phyloP scores from a whole-genome alignment of 2,797 vertebrate genomes.

The Cephalopachus bancanus region DNA sequence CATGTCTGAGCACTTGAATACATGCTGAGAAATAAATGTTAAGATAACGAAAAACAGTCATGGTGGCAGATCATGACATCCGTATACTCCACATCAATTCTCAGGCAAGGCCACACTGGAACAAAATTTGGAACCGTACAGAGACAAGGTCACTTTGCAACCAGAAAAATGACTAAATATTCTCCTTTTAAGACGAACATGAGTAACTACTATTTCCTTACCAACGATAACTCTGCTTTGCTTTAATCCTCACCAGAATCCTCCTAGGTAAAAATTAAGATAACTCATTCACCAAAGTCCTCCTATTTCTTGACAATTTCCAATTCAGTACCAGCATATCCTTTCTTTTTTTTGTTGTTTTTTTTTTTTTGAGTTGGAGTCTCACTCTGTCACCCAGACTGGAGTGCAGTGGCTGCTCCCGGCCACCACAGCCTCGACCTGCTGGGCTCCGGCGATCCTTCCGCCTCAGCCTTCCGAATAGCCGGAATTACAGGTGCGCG shows the following conservation, averaged over 20 bases:
- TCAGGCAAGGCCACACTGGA: neutral
- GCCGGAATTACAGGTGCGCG: too few species aligned
- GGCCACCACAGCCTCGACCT: too few species aligned
- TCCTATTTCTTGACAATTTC: neutral
- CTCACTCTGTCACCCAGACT: too few species aligned
- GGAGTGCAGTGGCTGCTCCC: too few species aligned
- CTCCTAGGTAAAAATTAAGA: neutral
- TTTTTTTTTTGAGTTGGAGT: too few species aligned
- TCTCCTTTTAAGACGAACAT: neutral
- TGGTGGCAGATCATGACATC: too few species aligned
- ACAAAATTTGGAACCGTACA: neutral
- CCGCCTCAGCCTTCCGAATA: too few species aligned
- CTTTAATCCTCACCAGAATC: neutral
- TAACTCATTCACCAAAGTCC: neutral
- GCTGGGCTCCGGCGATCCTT: too few species aligned
- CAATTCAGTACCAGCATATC: too few species aligned
- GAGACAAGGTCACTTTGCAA: neutral
- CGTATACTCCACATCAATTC: neutral
- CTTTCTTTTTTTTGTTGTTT: too few species aligned
- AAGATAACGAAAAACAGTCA: neutral
- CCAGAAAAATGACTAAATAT: neutral
- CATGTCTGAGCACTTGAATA: neutral
- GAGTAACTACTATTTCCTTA: neutral
- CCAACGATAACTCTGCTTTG: neutral
- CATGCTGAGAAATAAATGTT: neutral